Percentiles rank a stretch among this genome's conserved stretches.
Evolutionary conservation across 1,140 invertebrate genomes (phyloP).

Genomic region (Dysdera silvatica): DNA sequence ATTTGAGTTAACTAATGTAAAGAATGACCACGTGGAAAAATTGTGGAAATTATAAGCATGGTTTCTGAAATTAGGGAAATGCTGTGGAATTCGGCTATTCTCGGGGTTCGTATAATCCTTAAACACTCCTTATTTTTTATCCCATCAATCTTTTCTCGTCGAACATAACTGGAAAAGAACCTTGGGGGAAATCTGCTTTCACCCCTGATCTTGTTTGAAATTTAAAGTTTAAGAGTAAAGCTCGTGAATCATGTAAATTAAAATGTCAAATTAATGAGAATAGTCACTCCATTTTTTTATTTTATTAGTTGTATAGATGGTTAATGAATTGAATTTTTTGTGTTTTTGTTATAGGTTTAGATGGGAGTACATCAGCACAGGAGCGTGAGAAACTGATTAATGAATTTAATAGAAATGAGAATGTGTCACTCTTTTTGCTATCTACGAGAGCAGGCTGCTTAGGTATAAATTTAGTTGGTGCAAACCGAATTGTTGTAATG

Average conservation of each 20-base stretch:
- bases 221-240: too few relatives aligned
- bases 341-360: constrained; percentile 52
- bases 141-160: constrained; percentile 14
- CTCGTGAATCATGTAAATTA: too few relatives aligned
- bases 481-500: constrained; percentile 93
- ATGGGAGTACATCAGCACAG: constrained; percentile 86
- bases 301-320: background rate
- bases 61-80: too few relatives aligned
- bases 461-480: constrained; percentile 91
- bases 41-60: too few relatives aligned
- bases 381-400: constrained; percentile 95
- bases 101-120: too few relatives aligned
- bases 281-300: constrained; percentile 11
- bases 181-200: too few relatives aligned
- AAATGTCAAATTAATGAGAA: too few relatives aligned
- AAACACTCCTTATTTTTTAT: too few relatives aligned
- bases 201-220: too few relatives aligned
- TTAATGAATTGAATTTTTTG: background rate
- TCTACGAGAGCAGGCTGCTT: constrained; percentile 93
- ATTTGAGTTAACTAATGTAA: too few relatives aligned
- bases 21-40: too few relatives aligned
- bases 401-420: constrained; percentile 88
- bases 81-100: too few relatives aligned
- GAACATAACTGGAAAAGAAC: constrained; percentile 24
- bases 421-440: constrained; percentile 86